phyloP scores from a whole-genome alignment of 2,888 invertebrate species.

The Myopa testacea region DNA sequence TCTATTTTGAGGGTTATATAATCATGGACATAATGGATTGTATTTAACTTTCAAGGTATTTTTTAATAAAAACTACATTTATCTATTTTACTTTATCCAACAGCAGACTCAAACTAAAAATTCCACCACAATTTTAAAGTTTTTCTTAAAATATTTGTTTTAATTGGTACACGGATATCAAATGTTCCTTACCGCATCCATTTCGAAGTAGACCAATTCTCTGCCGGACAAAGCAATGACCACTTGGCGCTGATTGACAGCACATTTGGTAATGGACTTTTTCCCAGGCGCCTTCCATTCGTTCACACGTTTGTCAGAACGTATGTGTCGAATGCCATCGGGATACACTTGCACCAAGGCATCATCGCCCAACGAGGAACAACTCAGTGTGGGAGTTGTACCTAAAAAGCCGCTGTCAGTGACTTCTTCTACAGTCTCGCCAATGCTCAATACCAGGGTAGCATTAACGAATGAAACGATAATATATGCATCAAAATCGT shows the following conservation, averaged over 20 bases:
- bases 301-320: conserved; percentile 97
- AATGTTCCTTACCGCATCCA: conserved; percentile 89
- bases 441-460: conserved; percentile 97
- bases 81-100: no score
- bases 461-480: conserved; percentile 99
- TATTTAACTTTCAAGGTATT: no score
- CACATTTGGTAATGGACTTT: conserved; percentile 96
- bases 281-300: conserved; percentile 99
- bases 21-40: no score
- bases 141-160: neutral
- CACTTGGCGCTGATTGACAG: conserved; percentile 98
- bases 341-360: conserved; percentile 99
- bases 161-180: neutral
- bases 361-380: conserved; percentile 97
- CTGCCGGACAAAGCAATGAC: conserved; percentile 98
- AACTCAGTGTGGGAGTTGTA: conserved; percentile 98
- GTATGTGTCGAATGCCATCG: conserved; percentile 97
- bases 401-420: conserved; percentile 99
- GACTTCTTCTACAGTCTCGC: conserved; percentile 99
- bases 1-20: no score
- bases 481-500: conserved; percentile 99
- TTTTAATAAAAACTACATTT: no score
- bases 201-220: conserved; percentile 98
- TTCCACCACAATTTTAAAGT: no score
- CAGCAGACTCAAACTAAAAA: no score